Conservation (phyloP, 2,797 vertebrate genomes). For the Acanthurus leucopareius region DNA sequence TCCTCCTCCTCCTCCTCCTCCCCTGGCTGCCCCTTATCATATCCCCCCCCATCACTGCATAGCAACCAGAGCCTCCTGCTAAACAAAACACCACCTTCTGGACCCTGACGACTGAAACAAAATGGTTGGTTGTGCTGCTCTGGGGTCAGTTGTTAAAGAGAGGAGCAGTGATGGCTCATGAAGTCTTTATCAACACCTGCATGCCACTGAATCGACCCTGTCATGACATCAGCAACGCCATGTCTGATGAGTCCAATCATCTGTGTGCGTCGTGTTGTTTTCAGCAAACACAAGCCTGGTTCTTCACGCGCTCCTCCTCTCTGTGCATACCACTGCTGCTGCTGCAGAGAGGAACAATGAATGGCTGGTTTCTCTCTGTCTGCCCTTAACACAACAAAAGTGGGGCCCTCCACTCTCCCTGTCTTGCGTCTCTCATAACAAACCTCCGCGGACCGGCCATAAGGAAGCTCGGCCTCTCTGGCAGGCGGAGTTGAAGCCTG, state of each 20-base stretch:
- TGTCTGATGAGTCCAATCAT: conserved; percentile 19
- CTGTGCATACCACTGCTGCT: conserved; percentile 56
- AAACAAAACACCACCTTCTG: conserved; percentile 71
- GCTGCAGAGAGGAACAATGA: conserved; percentile 64
- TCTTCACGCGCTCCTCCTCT: conserved; percentile 44
- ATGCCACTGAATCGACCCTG: conserved; percentile 5
- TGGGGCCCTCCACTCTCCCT: conserved; percentile 49
- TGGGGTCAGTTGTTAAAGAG: conserved; percentile 53
- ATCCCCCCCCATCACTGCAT: conserved; percentile 75
- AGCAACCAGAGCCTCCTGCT: conserved; percentile 75
- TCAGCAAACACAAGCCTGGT: conserved; percentile 51
- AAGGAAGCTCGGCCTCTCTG: conserved; percentile 57
- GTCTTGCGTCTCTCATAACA: conserved; percentile 42
- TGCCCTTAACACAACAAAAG: conserved; percentile 63
- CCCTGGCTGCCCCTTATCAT: conserved; percentile 78
- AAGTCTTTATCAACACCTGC: conserved; percentile 30
- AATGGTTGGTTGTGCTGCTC: conserved; percentile 50
- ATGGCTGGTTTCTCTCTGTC: conserved; percentile 46
- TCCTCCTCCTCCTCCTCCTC: conserved; percentile 48
- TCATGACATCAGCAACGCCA: neutral
- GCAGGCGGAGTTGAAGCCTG: conserved; percentile 77
- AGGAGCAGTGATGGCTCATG: conserved; percentile 11
- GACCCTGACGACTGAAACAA: conserved; percentile 60
- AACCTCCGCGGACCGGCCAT: conserved; percentile 37
- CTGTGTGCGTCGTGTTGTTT: conserved; percentile 18